These are phyloP conservation scores for Tragopan temminckii DNA, from an alignment of 2,797 vertebrate genomes.

Conservation along the genomic window DNA sequence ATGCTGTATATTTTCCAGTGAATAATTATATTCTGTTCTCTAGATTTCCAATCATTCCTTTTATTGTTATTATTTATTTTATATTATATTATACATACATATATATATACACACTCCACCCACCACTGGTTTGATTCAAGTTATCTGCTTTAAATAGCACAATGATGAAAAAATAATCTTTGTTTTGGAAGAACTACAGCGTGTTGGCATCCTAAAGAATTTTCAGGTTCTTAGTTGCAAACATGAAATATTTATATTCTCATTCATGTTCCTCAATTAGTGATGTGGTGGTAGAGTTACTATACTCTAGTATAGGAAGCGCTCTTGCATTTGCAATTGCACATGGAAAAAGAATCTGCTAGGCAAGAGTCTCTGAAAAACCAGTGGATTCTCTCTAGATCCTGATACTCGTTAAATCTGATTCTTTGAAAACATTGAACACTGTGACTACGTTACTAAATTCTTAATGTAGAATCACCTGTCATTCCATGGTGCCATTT, in stretches of 20 bases:
- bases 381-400: background rate
- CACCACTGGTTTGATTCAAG: background rate
- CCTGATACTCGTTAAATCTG: background rate
- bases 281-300: background rate
- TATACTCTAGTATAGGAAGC: background rate
- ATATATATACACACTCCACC: background rate
- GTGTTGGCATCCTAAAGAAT: background rate
- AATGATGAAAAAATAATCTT: background rate
- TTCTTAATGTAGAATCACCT: background rate
- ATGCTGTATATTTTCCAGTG: background rate
- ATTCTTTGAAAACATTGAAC: background rate
- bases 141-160: background rate
- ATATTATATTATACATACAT: background rate
- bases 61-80: background rate
- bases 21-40: background rate
- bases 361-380: background rate
- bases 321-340: background rate
- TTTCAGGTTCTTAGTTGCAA: background rate
- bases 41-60: background rate
- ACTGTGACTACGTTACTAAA: background rate
- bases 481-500: background rate
- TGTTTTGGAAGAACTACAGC: background rate
- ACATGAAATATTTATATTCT: background rate
- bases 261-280: background rate
- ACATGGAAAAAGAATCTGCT: background rate